Evolutionary conservation across 2,888 invertebrate species (phyloP).

Genomic region (Pomacea canaliculata): DNA sequence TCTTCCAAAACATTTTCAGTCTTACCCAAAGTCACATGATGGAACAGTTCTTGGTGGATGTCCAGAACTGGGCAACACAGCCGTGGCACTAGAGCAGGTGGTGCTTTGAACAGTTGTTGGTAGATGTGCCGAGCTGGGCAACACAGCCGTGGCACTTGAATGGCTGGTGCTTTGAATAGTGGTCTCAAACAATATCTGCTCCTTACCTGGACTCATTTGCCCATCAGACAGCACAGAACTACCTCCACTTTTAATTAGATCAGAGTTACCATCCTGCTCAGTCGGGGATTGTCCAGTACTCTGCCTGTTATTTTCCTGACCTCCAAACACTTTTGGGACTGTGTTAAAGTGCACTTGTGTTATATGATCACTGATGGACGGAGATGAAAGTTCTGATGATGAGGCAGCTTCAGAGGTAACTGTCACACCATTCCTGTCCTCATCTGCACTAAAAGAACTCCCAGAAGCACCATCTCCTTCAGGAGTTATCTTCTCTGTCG

Average conservation of each 20-base stretch:
- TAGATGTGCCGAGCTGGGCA: too few species aligned
- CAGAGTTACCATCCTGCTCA: constrained; percentile 4
- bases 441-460: neutral
- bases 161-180: neutral
- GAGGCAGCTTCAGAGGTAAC: too few species aligned
- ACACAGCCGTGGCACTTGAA: neutral
- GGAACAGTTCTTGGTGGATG: too few species aligned
- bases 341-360: too few species aligned
- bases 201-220: constrained; percentile 14
- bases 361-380: too few species aligned
- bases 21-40: too few species aligned
- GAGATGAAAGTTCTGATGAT: too few species aligned
- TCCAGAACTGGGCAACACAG: too few species aligned
- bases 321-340: neutral
- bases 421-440: neutral
- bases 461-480: neutral
- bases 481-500: neutral
- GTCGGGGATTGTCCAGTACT: neutral
- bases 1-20: too few species aligned
- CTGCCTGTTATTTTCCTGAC: neutral
- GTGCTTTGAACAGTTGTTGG: neutral
- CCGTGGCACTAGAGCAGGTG: neutral
- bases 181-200: constrained; percentile 16
- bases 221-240: constrained; percentile 20
- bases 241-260: neutral